Conservation (phyloP, 1,140 invertebrate genomes). For the Ladona fulva region DNA sequence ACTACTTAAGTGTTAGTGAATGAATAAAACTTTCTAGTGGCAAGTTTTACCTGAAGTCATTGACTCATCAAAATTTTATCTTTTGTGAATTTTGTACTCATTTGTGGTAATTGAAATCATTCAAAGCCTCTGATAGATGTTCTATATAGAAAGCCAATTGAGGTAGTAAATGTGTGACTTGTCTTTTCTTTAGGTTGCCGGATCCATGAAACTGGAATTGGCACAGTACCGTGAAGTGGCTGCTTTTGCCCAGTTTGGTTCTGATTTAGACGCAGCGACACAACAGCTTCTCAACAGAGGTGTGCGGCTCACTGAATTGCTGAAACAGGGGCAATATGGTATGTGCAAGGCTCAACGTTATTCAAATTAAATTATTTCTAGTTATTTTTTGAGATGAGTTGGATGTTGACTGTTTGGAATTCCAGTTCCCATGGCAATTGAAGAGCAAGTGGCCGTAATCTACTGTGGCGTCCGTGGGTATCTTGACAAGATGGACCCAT, state of each 20-base stretch:
- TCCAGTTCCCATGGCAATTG: slow-evolving; percentile 97
- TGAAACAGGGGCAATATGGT: slow-evolving; percentile 99
- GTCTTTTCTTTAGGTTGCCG: slow-evolving; percentile 66
- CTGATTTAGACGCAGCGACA: slow-evolving; percentile 98
- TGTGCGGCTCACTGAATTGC: slow-evolving; percentile 94
- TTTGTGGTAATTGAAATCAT: too few species aligned
- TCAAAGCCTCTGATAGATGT: too few species aligned
- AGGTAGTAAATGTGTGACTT: too few species aligned
- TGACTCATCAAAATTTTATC: too few species aligned
- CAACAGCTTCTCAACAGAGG: slow-evolving; percentile 98
- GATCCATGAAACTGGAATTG: slow-evolving; percentile 99
- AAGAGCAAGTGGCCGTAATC: slow-evolving; percentile 98
- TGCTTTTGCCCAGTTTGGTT: slow-evolving; percentile 99
- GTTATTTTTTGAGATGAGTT: not conserved
- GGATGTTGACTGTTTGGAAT: slow-evolving; percentile 22
- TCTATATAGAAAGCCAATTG: too few species aligned
- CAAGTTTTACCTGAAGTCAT: too few species aligned
- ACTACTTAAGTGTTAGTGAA: too few species aligned
- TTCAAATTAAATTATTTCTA: not conserved
- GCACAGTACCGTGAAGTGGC: slow-evolving; percentile 99
- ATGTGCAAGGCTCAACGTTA: slow-evolving; percentile 22
- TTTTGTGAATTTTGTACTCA: too few species aligned
- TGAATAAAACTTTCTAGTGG: too few species aligned
- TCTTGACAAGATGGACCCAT: slow-evolving; percentile 96
- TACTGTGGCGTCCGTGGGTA: slow-evolving; percentile 99